Percentiles rank a stretch among this genome's conserved stretches.
phyloP scores from a whole-genome alignment of 2,888 invertebrate genomes.

The Noctua fimbriata region DNA sequence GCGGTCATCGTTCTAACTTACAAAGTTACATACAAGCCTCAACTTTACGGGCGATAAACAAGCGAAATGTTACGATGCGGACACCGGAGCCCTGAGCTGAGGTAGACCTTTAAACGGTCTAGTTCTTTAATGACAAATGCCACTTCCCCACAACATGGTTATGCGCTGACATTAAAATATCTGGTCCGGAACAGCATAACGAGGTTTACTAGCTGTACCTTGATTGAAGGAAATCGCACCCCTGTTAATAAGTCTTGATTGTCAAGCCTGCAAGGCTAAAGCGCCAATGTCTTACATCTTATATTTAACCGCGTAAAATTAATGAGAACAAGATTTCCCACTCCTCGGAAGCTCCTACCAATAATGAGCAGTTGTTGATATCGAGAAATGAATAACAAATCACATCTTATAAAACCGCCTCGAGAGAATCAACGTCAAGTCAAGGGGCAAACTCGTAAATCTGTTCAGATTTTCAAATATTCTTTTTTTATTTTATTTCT shows the following conservation, averaged over 20 bases:
- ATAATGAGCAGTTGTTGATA: conserved; percentile 48
- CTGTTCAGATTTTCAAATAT: conserved; percentile 70
- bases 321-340: neutral
- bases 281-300: conserved; percentile 11
- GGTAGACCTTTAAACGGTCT: conserved; percentile 39
- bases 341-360: neutral
- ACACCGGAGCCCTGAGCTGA: conserved; percentile 27
- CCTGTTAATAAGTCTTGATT: conserved; percentile 16
- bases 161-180: conserved; percentile 43
- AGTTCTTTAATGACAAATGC: conserved; percentile 54
- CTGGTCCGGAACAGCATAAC: conserved; percentile 13
- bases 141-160: conserved; percentile 31
- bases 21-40: conserved; percentile 71
- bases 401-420: conserved; percentile 44
- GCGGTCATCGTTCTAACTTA: conserved; percentile 66
- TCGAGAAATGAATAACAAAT: conserved; percentile 58
- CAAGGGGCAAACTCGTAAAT: conserved; percentile 68
- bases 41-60: conserved; percentile 68
- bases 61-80: conserved; percentile 50
- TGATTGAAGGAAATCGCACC: conserved; percentile 33
- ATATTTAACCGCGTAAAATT: neutral
- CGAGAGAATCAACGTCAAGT: conserved; percentile 41
- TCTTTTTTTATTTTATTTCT: conserved; percentile 68
- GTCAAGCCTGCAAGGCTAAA: neutral
- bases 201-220: conserved; percentile 8